Evolutionary conservation across 2,888 invertebrate species (phyloP), one percentile per base, ranked within the genome.

Genomic region (Strigamia crassipes): DNA sequence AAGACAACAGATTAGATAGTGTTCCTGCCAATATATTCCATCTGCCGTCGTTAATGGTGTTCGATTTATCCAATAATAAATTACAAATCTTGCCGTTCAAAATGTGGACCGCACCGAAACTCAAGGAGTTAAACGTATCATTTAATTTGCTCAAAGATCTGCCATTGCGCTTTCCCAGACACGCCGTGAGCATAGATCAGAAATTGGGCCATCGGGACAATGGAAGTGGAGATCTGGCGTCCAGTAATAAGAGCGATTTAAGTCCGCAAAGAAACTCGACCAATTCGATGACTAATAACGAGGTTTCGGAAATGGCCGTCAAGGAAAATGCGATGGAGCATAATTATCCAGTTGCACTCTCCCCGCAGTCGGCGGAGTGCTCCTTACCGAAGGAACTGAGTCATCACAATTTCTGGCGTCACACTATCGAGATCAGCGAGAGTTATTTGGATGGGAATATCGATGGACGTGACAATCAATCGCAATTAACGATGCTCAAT

Each of bases 31-130:
- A 92, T 81, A 89, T 98, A 38, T 97, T 97, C 89, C 90, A 91
- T 6, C 90, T 98, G 81, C 94, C 96, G 0, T 89, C 92, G 0
- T 89, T 98, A 56, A 90, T 91, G 13, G 93, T 93, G 1, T 90
- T 99, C 84, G 97, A 98, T 88, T 92, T 96, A n/a, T 95, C 97
- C 0, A 96, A 96, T 89, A 99, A 99, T 89, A 95, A 96, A 88
- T 89, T 98, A 82, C 93, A 94, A 84, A 89, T 91, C 79, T 89
- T 98, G 82, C 97, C 97, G 0, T 92, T 92, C 82, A 92, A 92
- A 84, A 89, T 98, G 90, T 98, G 97, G 97, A 89, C 91, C 15
- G 92, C 96, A 0, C 94, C 95, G 0, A 93, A 93, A 83, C 89
- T 98, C 78, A 91, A 94, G 81, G 97, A 97, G 88, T 89, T 97